Base-by-base conservation (phyloP, 2,888 invertebrate species). In the Dynastes grantii region DNA sequence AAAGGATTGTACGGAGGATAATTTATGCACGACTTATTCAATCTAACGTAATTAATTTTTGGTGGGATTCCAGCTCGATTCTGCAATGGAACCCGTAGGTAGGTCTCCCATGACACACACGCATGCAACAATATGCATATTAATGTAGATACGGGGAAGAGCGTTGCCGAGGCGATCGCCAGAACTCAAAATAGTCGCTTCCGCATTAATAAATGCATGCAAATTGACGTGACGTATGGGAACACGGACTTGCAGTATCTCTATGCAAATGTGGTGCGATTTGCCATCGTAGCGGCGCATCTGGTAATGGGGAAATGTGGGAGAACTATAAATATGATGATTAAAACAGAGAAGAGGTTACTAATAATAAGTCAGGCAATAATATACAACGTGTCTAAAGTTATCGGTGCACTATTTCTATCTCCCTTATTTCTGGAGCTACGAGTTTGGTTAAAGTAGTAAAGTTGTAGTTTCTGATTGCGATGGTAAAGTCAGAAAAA, bases 171-270 rank as follows among this genome's bases (percentile, higher is more conserved):
- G 32, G 13, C 5, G 13, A 11, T 32, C 40, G 40, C 6, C 5
- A 40, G 9, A n/a, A 37, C 40, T 63, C 13, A 13, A 65, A 32
- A 40, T 16, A 65, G 16, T 32, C 8, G 29, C 63, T 58, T 65
- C 32, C 65, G 65, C 16, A 65, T 65, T 65, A 65, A 40, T 65
- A 65, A 65, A 65, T 40, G 65, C 32, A 65, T 65, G 65, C 65
- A 65, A 65, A 65, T 65, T 37, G 16, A 37, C 40, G 9, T 65
- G 8, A 16, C 8, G 65, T 40, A 53, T 53, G 53, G 53, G 53
- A 53, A 53, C 16, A n/a, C 6, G 53, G n/a, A 2, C n/a, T 53
- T 3, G 16, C 16, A n/a, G 5, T 53, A 16, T 53, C n/a, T n/a
- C n/a, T 53, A 53, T 53, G 53, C 53, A 53, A 53, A 53, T 53